Percentiles rank a stretch among this genome's conserved stretches.
Conservation (phyloP, 1,140 invertebrate species). For the Drosophila busckii region DNA sequence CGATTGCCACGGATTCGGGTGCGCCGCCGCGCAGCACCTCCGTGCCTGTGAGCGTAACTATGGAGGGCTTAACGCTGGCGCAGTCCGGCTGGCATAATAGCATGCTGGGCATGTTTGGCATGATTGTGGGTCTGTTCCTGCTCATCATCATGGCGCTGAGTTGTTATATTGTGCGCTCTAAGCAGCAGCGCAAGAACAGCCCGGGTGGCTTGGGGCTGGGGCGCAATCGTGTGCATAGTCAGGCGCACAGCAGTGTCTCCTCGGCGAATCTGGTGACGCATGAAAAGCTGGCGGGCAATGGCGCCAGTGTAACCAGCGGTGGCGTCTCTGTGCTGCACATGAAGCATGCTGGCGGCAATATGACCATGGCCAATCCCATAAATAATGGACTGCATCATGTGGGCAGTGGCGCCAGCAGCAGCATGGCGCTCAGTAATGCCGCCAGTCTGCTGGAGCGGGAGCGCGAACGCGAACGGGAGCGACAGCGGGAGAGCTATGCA, state of each 20-base stretch:
- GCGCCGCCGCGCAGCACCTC: conserved; percentile 73
- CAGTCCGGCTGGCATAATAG: conserved; percentile 62
- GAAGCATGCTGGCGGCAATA: conserved; percentile 65
- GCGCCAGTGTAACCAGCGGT: conserved; percentile 54
- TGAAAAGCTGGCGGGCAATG: conserved; percentile 64
- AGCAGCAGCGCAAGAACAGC: conserved; percentile 59
- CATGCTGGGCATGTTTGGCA: conserved; percentile 69
- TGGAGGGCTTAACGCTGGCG: conserved; percentile 67
- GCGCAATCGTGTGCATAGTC: conserved; percentile 73
- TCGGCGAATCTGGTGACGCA: conserved; percentile 74
- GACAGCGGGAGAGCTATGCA: conserved; percentile 73
- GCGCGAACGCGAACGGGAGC: conserved; percentile 64
- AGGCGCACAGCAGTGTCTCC: conserved; percentile 72
- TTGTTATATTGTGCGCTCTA: conserved; percentile 71
- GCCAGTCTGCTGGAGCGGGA: conserved; percentile 54
- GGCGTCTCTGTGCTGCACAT: conserved; percentile 71
- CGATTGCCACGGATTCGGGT: conserved; percentile 87
- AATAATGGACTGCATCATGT: conserved; percentile 64
- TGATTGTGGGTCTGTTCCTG: conserved; percentile 67
- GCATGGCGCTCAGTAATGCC: conserved; percentile 79
- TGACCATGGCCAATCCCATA: conserved; percentile 72
- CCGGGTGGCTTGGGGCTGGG: conserved; percentile 48
- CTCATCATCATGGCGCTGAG: conserved; percentile 67
- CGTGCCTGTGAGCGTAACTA: conserved; percentile 71
- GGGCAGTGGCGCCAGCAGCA: conserved; percentile 79